A percentile compares a stretch with the other conserved stretches of the same genome.
Conservation (phyloP, 2,113 vertebrate genomes). For the Barbus barbus region DNA sequence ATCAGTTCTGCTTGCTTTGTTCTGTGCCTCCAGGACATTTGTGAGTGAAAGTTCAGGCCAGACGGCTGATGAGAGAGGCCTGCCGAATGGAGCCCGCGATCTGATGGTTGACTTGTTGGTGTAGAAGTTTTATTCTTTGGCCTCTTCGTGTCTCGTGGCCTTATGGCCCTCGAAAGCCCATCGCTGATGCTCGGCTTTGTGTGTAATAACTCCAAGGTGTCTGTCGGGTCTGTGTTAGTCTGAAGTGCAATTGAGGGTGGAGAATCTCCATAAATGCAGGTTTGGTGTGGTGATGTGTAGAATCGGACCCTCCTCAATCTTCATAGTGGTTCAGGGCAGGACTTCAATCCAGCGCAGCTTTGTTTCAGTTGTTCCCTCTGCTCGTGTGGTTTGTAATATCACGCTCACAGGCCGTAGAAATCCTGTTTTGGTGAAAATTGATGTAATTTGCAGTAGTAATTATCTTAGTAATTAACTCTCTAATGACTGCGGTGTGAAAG, state of each 20-base stretch:
- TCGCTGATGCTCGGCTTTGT: slow-evolving; percentile 77
- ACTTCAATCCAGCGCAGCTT: not conserved
- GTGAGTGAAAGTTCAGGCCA: slow-evolving; percentile 83
- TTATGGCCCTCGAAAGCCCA: slow-evolving; percentile 65
- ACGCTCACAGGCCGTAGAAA: slow-evolving; percentile 56
- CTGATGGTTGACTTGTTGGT: slow-evolving; percentile 99
- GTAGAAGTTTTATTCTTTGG: slow-evolving; percentile 94
- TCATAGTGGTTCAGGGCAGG: not conserved
- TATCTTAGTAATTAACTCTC: slow-evolving; percentile 85
- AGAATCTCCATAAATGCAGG: slow-evolving; percentile 65
- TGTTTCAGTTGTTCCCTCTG: not conserved
- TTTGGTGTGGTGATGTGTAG: slow-evolving; percentile 52
- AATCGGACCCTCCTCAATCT: slow-evolving; percentile 27
- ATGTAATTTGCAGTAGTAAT: slow-evolving; percentile 94
- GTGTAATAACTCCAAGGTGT: slow-evolving; percentile 59
- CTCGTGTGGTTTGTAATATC: not conserved
- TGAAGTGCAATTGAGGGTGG: slow-evolving; percentile 69
- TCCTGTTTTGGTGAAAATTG: slow-evolving; percentile 78
- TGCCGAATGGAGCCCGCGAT: slow-evolving; percentile 83
- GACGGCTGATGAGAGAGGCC: slow-evolving; percentile 80
- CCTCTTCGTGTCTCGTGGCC: slow-evolving; percentile 71
- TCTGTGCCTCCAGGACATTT: slow-evolving; percentile 98
- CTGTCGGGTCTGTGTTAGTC: slow-evolving; percentile 65
- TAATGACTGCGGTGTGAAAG: slow-evolving; percentile 91
- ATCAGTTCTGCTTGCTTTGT: slow-evolving; percentile 99